Conservation (phyloP, 2,113 vertebrate species). For the Hyla sarda region DNA sequence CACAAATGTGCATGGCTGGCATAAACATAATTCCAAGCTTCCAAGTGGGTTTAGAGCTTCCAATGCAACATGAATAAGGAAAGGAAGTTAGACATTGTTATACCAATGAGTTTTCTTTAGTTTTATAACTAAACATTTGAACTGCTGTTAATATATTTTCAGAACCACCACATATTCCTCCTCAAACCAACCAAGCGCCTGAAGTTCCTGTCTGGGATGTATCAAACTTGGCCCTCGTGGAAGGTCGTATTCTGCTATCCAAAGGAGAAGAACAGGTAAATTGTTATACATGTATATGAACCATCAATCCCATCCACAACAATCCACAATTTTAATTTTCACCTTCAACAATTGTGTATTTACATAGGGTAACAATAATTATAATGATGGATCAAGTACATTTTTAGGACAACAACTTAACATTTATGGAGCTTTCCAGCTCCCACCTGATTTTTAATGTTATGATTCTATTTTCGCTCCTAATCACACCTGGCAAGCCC, state of each 20-base stretch:
- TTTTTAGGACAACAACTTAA: too few species aligned
- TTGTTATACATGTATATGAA: neutral
- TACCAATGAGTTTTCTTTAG: neutral
- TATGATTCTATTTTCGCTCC: too few species aligned
- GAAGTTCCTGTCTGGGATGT: constrained; percentile 88
- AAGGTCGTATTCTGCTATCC: constrained; percentile 81
- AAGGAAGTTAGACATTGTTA: neutral
- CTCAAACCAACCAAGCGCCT: constrained; percentile 63
- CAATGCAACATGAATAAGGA: neutral
- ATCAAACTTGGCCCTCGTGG: constrained; percentile 78
- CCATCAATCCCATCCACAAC: neutral
- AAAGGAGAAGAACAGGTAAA: constrained; percentile 84
- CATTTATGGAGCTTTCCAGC: too few species aligned
- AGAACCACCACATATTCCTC: neutral
- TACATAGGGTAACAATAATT: neutral
- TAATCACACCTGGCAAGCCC: too few species aligned
- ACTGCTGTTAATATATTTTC: neutral
- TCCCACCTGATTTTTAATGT: too few species aligned
- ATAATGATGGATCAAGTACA: neutral
- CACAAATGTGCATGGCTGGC: too few species aligned
- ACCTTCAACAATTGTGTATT: neutral
- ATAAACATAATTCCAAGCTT: neutral
- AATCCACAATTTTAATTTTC: neutral
- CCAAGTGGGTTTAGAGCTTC: too few species aligned
- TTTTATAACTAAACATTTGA: neutral